Evolutionary conservation across 2,888 invertebrate genomes (phyloP), one percentile per base, ranked within the genome.

Genomic region (Allophyes oxyacanthae): DNA sequence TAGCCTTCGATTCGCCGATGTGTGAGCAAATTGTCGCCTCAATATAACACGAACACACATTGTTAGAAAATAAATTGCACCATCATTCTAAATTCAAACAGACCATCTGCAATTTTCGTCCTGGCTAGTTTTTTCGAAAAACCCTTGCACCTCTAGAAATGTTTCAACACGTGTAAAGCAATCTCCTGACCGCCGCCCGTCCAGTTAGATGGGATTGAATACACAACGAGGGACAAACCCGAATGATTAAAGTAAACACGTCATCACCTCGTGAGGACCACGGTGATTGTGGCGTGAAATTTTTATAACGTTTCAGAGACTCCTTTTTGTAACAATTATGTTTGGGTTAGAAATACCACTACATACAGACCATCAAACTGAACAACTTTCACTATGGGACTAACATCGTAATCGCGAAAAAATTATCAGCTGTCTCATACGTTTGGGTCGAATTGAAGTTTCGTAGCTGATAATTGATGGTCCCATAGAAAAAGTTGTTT

Each of bases 171-270:
- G 33, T 53, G 43, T 46, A 68, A 78, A 79, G 63, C 75, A 75
- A 79, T 79, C 73, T 72, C 64, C 55, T 45, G 43, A 28, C 28
- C 28, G 8, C 28, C 8, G 28, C 4, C 52, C 59, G 64, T 51
- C 46, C 60, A 41, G 56, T 50, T 72, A 72, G 62, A 64, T 61
- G 46, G 73, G 73, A 75, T 72, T 77, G 77, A 79, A 83, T 80
- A 82, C 64, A 78, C 75, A 79, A 82, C 71, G 73, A 80, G 74
- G 70, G 74, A 64, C 68, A 60, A 51, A 68, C 72, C 61, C 63
- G 73, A 80, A 81, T 81, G 72, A 80, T 81, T 81, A 77, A 82
- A 81, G 79, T 80, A 81, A 84, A 82, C 78, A 81, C 64, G 67
- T 67, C 72, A 72, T 77, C 75, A 64, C 74, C 64, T 68, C 64